Evolutionary conservation across 2,113 vertebrate genomes (phyloP).

Genomic region (Bubo bubo): DNA sequence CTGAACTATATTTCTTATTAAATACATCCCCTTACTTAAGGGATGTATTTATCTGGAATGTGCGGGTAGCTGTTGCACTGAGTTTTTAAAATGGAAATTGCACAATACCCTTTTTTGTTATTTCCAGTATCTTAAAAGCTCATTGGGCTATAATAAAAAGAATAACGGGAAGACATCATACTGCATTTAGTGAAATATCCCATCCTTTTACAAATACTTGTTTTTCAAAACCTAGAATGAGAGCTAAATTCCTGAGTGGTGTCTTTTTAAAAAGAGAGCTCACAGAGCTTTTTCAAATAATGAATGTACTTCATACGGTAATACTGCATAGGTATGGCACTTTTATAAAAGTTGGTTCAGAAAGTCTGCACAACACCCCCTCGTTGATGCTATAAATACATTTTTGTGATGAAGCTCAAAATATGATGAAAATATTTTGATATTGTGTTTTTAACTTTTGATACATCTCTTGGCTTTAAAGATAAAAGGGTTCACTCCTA

Average conservation of each 20-base stretch:
- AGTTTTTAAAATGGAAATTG: not conserved
- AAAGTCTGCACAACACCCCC: conserved; percentile 13
- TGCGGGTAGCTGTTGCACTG: not conserved
- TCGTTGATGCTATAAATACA: conserved; percentile 33
- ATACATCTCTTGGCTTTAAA: conserved; percentile 68
- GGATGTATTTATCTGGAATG: not conserved
- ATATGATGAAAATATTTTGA: conserved; percentile 61
- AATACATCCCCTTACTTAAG: not conserved
- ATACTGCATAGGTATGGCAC: not conserved
- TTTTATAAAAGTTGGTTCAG: not conserved
- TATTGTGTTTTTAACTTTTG: conserved; percentile 62
- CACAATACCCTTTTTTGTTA: not conserved
- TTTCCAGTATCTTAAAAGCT: not conserved
- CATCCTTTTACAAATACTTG: not conserved
- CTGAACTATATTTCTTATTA: not conserved
- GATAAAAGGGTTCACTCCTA: conserved; percentile 58
- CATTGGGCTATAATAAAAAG: not conserved
- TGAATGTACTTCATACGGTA: not conserved
- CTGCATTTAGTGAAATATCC: not conserved
- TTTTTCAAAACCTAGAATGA: not conserved
- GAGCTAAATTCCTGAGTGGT: not conserved
- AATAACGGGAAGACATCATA: not conserved
- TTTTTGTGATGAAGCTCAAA: conserved; percentile 52
- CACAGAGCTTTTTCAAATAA: not conserved
- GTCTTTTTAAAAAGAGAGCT: not conserved